These are phyloP conservation scores for Proteles cristata DNA, from an alignment of 2,113 vertebrate genomes.

Conservation along the genomic window DNA sequence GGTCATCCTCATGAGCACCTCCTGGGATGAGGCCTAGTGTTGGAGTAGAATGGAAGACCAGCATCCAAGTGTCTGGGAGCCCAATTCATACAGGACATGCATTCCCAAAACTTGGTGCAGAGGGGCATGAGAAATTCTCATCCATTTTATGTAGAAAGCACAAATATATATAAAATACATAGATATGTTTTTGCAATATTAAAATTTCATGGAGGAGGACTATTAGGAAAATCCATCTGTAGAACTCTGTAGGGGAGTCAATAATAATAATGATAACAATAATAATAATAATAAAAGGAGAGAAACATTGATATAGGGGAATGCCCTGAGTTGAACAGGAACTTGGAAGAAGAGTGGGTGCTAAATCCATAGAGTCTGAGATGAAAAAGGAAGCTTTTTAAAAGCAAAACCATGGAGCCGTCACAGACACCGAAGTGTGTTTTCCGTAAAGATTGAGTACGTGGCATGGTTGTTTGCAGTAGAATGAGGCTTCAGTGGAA, in stretches of 20 bases:
- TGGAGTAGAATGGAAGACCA: not conserved
- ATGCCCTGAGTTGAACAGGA: not conserved
- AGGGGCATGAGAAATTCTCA: not conserved
- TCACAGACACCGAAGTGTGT: not conserved
- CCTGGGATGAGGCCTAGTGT: not conserved
- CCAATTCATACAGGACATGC: not conserved
- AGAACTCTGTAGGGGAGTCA: not conserved
- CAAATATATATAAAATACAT: not conserved
- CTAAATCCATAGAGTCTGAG: not conserved
- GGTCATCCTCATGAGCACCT: not conserved
- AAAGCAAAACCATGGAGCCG: not conserved
- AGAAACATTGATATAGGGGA: not conserved
- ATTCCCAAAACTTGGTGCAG: not conserved
- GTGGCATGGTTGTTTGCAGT: not conserved
- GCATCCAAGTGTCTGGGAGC: not conserved
- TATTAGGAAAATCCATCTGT: not conserved
- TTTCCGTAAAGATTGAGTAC: not conserved
- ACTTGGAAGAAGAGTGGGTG: not conserved
- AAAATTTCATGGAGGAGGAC: not conserved
- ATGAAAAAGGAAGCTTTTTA: not conserved
- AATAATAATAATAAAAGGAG: not conserved
- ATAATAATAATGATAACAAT: not conserved
- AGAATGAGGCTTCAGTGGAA: not conserved
- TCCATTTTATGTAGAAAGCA: not conserved
- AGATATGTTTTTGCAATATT: not conserved